Evolutionary conservation across 2,888 invertebrate genomes (phyloP), one percentile per base, ranked within the genome.

Genomic region (Latrodectus elegans): DNA sequence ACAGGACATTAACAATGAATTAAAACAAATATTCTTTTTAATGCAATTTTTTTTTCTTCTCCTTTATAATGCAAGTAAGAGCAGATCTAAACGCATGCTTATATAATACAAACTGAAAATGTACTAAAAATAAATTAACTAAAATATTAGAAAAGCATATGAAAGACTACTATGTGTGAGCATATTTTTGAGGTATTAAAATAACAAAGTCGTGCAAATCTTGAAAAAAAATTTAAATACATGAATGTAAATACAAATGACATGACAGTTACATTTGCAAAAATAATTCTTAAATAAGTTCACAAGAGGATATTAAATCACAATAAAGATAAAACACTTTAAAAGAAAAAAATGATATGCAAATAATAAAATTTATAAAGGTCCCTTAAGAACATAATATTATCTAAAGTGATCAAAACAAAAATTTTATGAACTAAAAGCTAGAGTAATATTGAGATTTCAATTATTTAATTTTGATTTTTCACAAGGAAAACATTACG

Each of bases 141-240:
- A 80, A 68, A 80, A 84, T 77, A 80, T 80, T 76, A 71, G 26
- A 71, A 67, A 83, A 71, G 74, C 68, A 80, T 75, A 86, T 86
- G 85, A 86, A 86, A 86, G 85, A 86, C 85, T 75, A 85, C 78
- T 80, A 68, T 80, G 75, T 80, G 75, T 86, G 85, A 86, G 85
- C 85, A 86, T 74, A 15, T 71, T 84, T 65, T 65, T 17, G 52
- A 53, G 49, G 71, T 64, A 17, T 71, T 72, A 12, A 64, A 84
- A 51, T 22, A 73, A 84, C 60, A 60, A 60, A 15, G n/a, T 60
- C 14, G 60, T 51, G 15, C 17, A 17, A 8, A 53, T 17, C 22
- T 68, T 12, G n/a, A 15, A 73, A 73, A 52, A 12, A 53, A 26
- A 73, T 22, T 17, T 17, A 73, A 51, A 73, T n/a, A 71, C 38